Conservation (phyloP, 2,797 vertebrate genomes). For the Allobates femoralis region DNA sequence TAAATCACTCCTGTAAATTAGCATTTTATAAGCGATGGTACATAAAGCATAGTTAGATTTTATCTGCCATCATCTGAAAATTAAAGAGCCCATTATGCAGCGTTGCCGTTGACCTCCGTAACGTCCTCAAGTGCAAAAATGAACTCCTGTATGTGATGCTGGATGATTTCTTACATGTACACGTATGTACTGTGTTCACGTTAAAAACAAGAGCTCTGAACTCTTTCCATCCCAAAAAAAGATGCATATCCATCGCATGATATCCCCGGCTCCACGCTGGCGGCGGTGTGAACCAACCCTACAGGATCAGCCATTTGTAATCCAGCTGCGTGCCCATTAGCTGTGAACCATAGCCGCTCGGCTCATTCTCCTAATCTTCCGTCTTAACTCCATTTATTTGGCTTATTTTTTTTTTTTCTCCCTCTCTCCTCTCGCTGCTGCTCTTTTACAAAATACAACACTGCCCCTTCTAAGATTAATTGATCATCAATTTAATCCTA, state of each 20-base stretch:
- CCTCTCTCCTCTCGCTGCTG: constrained; percentile 74
- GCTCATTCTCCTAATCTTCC: constrained; percentile 88
- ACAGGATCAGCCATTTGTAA: constrained; percentile 88
- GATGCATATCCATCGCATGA: constrained; percentile 3
- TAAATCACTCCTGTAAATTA: not conserved
- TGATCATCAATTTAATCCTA: constrained; percentile 99
- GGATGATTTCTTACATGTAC: not conserved
- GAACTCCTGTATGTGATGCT: too few relatives aligned
- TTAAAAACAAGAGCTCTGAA: not conserved
- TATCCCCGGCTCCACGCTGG: constrained; percentile 57
- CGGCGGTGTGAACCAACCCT: constrained; percentile 82
- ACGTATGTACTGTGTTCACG: not conserved
- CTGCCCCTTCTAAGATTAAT: constrained; percentile 98
- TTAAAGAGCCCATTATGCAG: not conserved
- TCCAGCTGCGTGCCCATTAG: constrained; percentile 85
- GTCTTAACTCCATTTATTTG: constrained; percentile 91
- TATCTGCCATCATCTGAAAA: not conserved
- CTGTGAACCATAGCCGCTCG: constrained; percentile 80
- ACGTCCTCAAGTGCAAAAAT: not conserved
- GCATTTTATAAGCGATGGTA: not conserved
- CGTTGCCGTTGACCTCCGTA: not conserved
- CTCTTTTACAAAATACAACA: constrained; percentile 95
- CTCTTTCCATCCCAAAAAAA: not conserved
- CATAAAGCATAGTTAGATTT: not conserved
- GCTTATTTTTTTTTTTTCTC: constrained; percentile 79